phyloP scores from a whole-genome alignment of 2,113 vertebrate genomes.

The Python bivittatus region DNA sequence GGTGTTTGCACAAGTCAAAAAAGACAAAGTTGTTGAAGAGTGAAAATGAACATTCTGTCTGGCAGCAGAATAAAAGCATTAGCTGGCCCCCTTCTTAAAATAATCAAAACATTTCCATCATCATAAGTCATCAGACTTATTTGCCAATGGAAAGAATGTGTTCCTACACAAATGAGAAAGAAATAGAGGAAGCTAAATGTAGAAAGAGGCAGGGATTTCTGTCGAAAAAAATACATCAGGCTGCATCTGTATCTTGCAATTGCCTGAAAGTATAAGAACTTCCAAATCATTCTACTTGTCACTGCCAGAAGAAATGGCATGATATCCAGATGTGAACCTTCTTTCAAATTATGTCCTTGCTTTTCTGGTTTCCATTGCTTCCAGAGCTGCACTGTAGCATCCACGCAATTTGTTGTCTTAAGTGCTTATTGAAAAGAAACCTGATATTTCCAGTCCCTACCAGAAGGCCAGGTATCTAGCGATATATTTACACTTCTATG shows the following conservation, averaged over 20 bases:
- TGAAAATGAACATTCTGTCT: conserved; percentile 11
- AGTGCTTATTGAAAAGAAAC: background rate
- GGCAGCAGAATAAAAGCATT: conserved; percentile 16
- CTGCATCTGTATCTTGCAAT: background rate
- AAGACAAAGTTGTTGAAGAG: conserved; percentile 9
- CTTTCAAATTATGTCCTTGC: background rate
- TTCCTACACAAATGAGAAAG: conserved; percentile 5
- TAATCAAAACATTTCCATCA: conserved; percentile 54
- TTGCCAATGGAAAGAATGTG: conserved; percentile 47
- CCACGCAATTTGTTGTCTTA: background rate
- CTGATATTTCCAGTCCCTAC: background rate
- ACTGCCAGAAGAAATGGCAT: background rate
- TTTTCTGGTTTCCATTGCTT: background rate
- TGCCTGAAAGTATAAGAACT: background rate
- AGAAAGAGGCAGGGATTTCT: conserved; percentile 16
- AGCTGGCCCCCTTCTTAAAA: conserved; percentile 53
- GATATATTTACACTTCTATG: background rate
- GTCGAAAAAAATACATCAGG: background rate
- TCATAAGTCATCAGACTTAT: conserved; percentile 46
- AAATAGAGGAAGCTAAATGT: conserved; percentile 34
- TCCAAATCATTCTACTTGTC: background rate
- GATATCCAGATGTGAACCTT: background rate
- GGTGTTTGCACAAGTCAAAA: conserved; percentile 1
- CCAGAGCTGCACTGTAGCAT: background rate
- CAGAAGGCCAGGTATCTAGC: background rate